Evolutionary conservation across 23 tunicate genomes (phyloP).

Genomic region (Trididemnum nubilum): DNA sequence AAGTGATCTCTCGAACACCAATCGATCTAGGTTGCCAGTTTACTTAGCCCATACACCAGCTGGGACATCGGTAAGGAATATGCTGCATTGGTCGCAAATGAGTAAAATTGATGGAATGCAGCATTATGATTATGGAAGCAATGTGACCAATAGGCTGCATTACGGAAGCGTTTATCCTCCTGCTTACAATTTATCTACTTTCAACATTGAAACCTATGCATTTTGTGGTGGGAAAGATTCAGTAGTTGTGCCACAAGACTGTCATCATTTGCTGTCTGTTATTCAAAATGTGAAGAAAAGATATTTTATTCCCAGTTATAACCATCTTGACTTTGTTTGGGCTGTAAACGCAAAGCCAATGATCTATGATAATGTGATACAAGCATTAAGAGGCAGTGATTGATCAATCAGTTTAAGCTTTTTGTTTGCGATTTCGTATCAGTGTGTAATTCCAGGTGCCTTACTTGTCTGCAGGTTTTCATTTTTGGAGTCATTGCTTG

Average conservation of each 20-base stretch:
- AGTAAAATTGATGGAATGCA: slow-evolving; percentile 30
- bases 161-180: slow-evolving; percentile 57
- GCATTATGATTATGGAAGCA: slow-evolving; percentile 72
- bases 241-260: slow-evolving; percentile 63
- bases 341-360: slow-evolving; percentile 39
- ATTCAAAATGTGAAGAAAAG: slow-evolving; percentile 35
- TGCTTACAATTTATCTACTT: slow-evolving; percentile 52
- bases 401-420: too few species aligned
- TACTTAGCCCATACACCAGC: slow-evolving; percentile 82
- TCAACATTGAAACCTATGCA: slow-evolving; percentile 73
- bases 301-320: slow-evolving; percentile 45
- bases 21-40: slow-evolving; percentile 61
- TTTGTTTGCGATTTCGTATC: too few species aligned
- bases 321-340: slow-evolving; percentile 77
- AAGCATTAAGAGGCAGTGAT: too few species aligned
- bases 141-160: slow-evolving; percentile 33
- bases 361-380: slow-evolving; percentile 23
- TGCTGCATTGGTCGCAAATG: slow-evolving; percentile 93
- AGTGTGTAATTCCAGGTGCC: too few species aligned
- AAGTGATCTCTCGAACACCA: slow-evolving; percentile 54
- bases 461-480: too few species aligned
- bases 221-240: slow-evolving; percentile 75
- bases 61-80: slow-evolving; percentile 79
- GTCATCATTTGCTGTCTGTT: slow-evolving; percentile 30
- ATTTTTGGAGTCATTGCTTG: too few species aligned